Conservation (phyloP, 2,888 invertebrate species). For the Lysandra bellargus region DNA sequence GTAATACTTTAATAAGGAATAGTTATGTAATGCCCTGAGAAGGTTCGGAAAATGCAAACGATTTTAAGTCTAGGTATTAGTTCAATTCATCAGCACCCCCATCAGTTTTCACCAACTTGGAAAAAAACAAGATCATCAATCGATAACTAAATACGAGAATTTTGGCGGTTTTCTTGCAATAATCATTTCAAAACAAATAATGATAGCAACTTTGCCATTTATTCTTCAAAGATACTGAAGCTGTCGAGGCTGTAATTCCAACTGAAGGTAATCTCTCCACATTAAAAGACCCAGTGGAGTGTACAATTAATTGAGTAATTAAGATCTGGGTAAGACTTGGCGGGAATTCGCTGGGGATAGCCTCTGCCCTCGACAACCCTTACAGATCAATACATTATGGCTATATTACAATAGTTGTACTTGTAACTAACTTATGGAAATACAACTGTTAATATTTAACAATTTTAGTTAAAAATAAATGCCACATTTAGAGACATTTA, state of each 20-base stretch:
- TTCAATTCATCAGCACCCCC: too few species aligned
- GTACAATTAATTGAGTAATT: slow-evolving; percentile 7
- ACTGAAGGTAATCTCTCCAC: not conserved
- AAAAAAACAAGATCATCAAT: too few species aligned
- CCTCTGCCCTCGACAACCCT: not conserved
- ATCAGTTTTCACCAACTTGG: too few species aligned
- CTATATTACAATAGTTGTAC: too few species aligned
- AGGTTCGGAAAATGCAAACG: too few species aligned
- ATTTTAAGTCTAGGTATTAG: too few species aligned
- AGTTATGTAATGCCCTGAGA: too few species aligned
- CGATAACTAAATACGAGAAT: too few species aligned
- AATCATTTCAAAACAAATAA: not conserved
- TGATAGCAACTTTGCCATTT: not conserved
- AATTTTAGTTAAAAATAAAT: too few species aligned
- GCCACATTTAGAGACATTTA: too few species aligned
- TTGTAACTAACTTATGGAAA: not conserved
- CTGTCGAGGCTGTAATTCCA: not conserved
- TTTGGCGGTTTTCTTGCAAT: not conserved
- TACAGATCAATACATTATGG: not conserved
- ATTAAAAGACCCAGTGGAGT: slow-evolving; percentile 4
- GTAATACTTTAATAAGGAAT: too few species aligned
- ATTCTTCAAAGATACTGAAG: not conserved
- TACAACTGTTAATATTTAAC: too few species aligned
- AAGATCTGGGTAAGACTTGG: not conserved
- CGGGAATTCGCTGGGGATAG: not conserved